phyloP scores from a whole-genome alignment of 2,797 vertebrate genomes.

The Gymnothorax javanicus region DNA sequence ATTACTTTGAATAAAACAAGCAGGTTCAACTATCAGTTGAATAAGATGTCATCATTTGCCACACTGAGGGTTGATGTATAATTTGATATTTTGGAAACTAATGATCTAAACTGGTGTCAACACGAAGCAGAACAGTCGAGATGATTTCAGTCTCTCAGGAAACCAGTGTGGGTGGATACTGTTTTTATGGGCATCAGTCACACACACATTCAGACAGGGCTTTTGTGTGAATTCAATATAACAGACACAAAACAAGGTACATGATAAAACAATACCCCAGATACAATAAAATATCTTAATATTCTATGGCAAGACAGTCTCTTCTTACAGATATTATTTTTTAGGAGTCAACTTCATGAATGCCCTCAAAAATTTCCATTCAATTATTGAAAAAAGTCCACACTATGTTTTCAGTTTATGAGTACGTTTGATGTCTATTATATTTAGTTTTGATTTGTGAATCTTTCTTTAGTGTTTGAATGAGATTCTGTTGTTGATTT shows the following conservation, averaged over 20 bases:
- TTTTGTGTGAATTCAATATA: conserved; percentile 16
- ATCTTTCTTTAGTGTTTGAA: no score
- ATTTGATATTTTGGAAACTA: background rate
- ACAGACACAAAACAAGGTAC: conserved; percentile 11
- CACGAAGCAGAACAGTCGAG: background rate
- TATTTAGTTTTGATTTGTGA: no score
- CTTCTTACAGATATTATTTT: background rate
- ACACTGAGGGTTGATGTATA: background rate
- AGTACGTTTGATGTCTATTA: no score
- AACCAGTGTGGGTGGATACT: background rate
- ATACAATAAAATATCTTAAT: conserved; percentile 13
- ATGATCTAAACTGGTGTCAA: background rate
- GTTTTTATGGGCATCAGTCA: conserved; percentile 25
- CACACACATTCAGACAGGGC: background rate
- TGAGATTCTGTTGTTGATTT: no score
- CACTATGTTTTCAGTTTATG: no score
- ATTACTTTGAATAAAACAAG: background rate
- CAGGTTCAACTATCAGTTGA: background rate
- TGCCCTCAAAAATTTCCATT: background rate
- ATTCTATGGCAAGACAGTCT: background rate
- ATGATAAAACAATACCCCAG: background rate
- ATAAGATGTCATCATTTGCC: background rate
- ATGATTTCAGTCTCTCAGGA: background rate
- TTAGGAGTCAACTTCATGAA: background rate
- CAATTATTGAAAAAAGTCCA: background rate